Evolutionary conservation across 2,797 vertebrate genomes (phyloP), one percentile per base, ranked within the genome.

Genomic region (Mycteria americana): DNA sequence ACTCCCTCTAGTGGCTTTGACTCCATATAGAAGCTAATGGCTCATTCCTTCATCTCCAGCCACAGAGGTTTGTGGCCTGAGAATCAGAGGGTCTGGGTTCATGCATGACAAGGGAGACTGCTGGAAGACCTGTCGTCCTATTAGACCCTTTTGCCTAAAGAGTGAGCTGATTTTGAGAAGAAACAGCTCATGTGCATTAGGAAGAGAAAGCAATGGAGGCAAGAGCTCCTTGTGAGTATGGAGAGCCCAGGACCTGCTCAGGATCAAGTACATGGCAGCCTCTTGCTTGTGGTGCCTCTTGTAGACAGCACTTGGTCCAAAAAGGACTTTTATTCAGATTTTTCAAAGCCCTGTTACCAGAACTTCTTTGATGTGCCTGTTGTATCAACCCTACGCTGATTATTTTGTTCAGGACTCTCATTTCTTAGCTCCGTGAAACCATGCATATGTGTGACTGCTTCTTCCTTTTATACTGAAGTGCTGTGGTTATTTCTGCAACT

Each of bases 1-100:
- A 95, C 96, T 97, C 96, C 96, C 96, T 97, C 96, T 96, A 96
- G 96, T 82, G 95, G 97, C 80, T 94, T 46, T 82, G 83, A 15
- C 27, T 93, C 86, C 92, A 37, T 94, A 94, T 76, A n/a, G 88
- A 70, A 93, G 37, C 13, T 35, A 18, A 39, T 67, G 95, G 85
- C 31, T 95, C 13, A 0, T 24, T 82, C 63, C 86, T 69, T 73
- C 83, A 11, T 28, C 88, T 51, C 35, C 87, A 69, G 57, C 37
- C 41, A 33, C 51, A 11, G 56, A 75, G 50, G 16, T 27, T 30
- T 22, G 41, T 9, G 33, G n/a, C 39, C 28, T 6, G 37, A 33
- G 72, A 72, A 56, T 27, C 41, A 21, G 54, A n/a, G 23, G 43
- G 18, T 10, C 30, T 63, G 92, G 39, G 74, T 46, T 88, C 51